Percentiles rank a stretch among this genome's conserved stretches.
Evolutionary conservation across 2,113 vertebrate species (phyloP).

Genomic region (Puntigrus tetrazona): DNA sequence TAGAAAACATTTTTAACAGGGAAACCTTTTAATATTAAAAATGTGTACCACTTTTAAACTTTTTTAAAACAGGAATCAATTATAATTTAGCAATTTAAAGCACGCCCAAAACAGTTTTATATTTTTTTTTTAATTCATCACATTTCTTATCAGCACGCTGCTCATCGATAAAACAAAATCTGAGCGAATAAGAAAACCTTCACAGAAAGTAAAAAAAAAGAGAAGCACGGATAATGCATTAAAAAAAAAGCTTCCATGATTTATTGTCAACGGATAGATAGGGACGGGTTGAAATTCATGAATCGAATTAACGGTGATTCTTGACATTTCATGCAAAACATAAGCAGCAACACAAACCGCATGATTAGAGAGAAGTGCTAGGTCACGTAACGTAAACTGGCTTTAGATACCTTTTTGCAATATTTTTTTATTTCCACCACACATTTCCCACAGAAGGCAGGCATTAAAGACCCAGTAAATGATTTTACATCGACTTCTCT

Average conservation of each 20-base stretch:
- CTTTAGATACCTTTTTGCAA: not conserved
- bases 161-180: not conserved
- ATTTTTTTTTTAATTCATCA: too few species aligned
- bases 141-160: too few species aligned
- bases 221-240: not conserved
- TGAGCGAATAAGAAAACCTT: not conserved
- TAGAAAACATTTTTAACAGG: too few species aligned
- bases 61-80: too few species aligned
- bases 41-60: too few species aligned
- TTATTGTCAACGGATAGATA: not conserved
- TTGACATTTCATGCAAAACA: not conserved
- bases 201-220: not conserved
- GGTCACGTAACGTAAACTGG: not conserved
- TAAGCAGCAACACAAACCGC: not conserved
- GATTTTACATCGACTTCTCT: not conserved
- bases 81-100: too few species aligned
- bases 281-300: not conserved
- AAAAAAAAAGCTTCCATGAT: constrained; percentile 8
- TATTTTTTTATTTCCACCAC: too few species aligned
- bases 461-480: not conserved
- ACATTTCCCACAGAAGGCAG: not conserved
- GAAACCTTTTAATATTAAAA: too few species aligned
- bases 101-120: too few species aligned
- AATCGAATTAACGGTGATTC: not conserved
- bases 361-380: not conserved